Evolutionary conservation across 1,140 invertebrate species (phyloP), one percentile per base, ranked within the genome.

Genomic region (Lasaia peninsularis): DNA sequence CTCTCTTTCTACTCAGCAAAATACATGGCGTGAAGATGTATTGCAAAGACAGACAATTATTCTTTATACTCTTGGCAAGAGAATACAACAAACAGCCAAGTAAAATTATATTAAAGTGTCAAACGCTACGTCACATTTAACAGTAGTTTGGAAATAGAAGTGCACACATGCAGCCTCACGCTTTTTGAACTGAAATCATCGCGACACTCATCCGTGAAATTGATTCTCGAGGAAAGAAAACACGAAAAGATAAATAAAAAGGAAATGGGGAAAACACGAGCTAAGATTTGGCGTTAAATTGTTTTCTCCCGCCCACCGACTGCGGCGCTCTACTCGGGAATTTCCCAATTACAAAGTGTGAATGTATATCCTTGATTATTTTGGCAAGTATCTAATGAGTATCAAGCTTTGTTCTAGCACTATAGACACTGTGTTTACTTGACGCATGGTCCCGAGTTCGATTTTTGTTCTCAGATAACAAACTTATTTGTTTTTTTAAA

Each of bases 201-300:
- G 82, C 77, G 69, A 86, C 82, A 70, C 80, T 88, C 86, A 88
- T 83, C 86, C 86, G 86, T 88, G 86, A 88, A 88, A 88, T 88
- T 88, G 86, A 88, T 88, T 88, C 86, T 76, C 80, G 73, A 80
- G 79, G 76, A 82, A 86, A 85, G 81, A 83, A 85, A 88, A 88
- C 81, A 88, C 83, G 81, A 79, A 86, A 88, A 86, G 82, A 88
- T 88, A 88, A 88, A 88, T 88, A 86, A 86, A 88, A 86, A 86
- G 81, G 82, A 88, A 88, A 88, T 88, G 86, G 81, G n/a, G 79
- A 88, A 88, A 88, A 86, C 83, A 88, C 86, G 80, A 81, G 80
- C 83, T 86, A 86, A 88, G 83, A 88, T 88, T 88, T 88, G 86
- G 86, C 86, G 86, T 88, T 82, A 88, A 88, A 88, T 88, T 88